Evolutionary conservation across 2,888 invertebrate species (phyloP), one percentile per base, ranked within the genome.

Genomic region (Trilocha varians): DNA sequence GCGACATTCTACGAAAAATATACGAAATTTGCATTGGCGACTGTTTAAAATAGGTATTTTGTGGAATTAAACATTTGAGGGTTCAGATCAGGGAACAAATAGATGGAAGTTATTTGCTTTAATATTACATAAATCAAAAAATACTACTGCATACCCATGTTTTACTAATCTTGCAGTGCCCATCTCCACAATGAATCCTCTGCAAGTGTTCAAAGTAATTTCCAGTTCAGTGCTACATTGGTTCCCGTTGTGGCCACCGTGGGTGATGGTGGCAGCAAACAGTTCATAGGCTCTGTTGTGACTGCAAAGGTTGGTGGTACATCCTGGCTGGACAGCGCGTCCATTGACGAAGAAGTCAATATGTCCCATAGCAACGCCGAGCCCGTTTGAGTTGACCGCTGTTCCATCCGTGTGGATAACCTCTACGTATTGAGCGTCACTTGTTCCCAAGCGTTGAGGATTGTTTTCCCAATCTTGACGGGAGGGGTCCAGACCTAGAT

Each of bases 311-410:
- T 65, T 57, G 4, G 49, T 59, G 0, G 57, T 8, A 39, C 83
- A 82, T 0, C 80, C 83, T 0, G 82, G 83, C 49, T 84, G 96
- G 57, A 89, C 88, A 38, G 88, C 87, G 0, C 96, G 96, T 0
- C 95, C 95, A 58, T 96, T 97, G 0, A 94, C 93, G 70, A 91
- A 96, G 75, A 95, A 96, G 76, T 97, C 96, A 0, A 94, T 90
- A 64, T 95, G 91, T 0, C 95, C 96, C 34, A 93, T 87, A 0
- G 91, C 88, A 53, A 91, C 90, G 14, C 89, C 88, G 50, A 94
- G 90, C 1, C 96, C 96, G 36, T 71, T 62, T 2, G 59, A 38
- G 0, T 52, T 18, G 4, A 59, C 6, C 3, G 73, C 71, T 16
- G 45, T 45, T 1, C 63, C 65, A 34, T 78, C 78, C 1, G 79